Evolutionary conservation across 1,140 invertebrate species (phyloP).

Genomic region (Tyrophagus putrescentiae): DNA sequence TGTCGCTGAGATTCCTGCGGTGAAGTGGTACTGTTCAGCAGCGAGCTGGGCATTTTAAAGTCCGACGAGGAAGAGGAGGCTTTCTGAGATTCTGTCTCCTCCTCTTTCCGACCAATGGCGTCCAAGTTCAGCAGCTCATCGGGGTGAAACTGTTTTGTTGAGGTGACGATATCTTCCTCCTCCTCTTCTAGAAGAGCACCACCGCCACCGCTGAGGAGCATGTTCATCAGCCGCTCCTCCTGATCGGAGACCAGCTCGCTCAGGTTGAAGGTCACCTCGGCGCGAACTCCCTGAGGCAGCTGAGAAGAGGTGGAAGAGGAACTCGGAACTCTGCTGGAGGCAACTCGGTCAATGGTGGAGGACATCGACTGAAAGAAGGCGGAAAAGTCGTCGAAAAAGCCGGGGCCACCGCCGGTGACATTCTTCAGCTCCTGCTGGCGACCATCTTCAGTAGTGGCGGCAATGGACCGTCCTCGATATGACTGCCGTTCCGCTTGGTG

Average conservation of each 20-base stretch:
- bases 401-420: conserved; percentile 54
- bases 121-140: neutral
- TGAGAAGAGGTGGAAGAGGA: no score
- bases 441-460: conserved; percentile 31
- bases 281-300: no score
- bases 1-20: neutral
- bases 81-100: neutral
- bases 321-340: no score
- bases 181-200: no score
- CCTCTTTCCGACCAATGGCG: neutral
- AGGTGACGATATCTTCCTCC: no score
- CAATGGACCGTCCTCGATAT: neutral
- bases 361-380: no score
- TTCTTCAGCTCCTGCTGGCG: conserved; percentile 73
- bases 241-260: conserved; percentile 10
- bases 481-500: conserved; percentile 8
- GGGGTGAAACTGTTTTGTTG: no score
- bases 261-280: neutral
- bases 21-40: no score
- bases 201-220: neutral
- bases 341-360: no score
- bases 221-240: conserved; percentile 8
- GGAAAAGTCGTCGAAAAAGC: no score
- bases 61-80: neutral
- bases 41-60: neutral